phyloP scores from a whole-genome alignment of 1,140 invertebrate species.

The Melanaphis sacchari region DNA sequence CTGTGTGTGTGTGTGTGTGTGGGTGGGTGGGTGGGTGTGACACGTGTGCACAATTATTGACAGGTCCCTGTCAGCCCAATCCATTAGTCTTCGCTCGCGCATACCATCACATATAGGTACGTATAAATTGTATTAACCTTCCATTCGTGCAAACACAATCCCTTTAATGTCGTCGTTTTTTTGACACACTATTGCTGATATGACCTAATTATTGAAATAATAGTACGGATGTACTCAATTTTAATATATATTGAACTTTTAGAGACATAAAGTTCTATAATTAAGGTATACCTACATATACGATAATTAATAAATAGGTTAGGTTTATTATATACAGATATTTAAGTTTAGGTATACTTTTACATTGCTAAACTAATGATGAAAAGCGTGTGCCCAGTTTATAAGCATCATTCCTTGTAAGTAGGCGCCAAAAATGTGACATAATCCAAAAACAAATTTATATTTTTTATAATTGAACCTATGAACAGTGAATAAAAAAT shows the following conservation, averaged over 20 bases:
- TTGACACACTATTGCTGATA: not conserved
- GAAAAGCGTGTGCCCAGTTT: not conserved
- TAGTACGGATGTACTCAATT: not conserved
- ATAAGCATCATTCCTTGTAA: not conserved
- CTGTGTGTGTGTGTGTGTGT: not conserved
- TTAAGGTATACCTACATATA: not conserved
- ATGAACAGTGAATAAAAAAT: too few species aligned
- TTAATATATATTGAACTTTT: not conserved
- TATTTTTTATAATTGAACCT: not conserved
- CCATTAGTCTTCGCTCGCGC: slow-evolving; percentile 24
- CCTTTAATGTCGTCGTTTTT: not conserved
- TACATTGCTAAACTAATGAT: not conserved
- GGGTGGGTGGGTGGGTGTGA: not conserved
- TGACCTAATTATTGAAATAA: not conserved
- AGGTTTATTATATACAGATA: not conserved
- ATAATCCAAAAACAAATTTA: not conserved
- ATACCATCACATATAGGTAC: not conserved
- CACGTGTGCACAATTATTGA: slow-evolving; percentile 21
- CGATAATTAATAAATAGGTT: not conserved
- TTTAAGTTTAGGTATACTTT: not conserved
- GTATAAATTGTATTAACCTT: slow-evolving; percentile 26
- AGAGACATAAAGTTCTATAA: not conserved
- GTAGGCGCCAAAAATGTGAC: not conserved
- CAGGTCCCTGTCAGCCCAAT: slow-evolving; percentile 39
- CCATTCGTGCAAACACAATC: not conserved